Evolutionary conservation across 1,140 invertebrate species (phyloP).

Genomic region (Eulimnadia texana): DNA sequence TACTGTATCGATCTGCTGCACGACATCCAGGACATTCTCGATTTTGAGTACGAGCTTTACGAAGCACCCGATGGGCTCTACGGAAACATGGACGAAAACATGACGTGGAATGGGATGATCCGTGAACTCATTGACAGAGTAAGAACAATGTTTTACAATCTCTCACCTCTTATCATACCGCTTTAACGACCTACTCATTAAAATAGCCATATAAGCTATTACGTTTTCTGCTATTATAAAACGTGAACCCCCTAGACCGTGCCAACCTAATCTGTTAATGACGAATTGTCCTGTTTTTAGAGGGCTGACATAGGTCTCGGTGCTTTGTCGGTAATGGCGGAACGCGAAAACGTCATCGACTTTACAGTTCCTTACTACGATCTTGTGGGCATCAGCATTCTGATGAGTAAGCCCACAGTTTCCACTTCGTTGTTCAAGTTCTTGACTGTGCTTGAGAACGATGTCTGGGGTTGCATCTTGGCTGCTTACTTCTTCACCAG

Average conservation of each 20-base stretch:
- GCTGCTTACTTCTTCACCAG: slow-evolving; percentile 88
- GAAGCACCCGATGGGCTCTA: slow-evolving; percentile 61
- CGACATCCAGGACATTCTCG: slow-evolving; percentile 60
- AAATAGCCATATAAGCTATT: background rate
- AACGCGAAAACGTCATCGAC: slow-evolving; percentile 84
- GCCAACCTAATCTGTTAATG: background rate
- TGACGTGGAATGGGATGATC: slow-evolving; percentile 76
- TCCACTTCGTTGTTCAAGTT: slow-evolving; percentile 91
- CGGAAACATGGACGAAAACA: slow-evolving; percentile 68
- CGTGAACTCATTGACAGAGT: slow-evolving; percentile 76
- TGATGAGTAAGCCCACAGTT: slow-evolving; percentile 65
- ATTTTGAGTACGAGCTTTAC: slow-evolving; percentile 79
- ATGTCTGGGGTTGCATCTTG: slow-evolving; percentile 92
- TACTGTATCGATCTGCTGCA: slow-evolving; percentile 88
- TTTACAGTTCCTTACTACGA: slow-evolving; percentile 94
- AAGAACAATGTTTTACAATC: slow-evolving; percentile 1
- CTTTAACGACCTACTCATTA: background rate
- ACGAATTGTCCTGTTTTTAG: slow-evolving; percentile 23
- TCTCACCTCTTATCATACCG: no score
- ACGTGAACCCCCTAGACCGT: background rate
- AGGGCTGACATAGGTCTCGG: slow-evolving; percentile 77
- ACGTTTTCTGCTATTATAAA: background rate
- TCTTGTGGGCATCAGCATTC: slow-evolving; percentile 80
- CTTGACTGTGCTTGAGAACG: slow-evolving; percentile 83
- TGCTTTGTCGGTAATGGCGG: slow-evolving; percentile 81